A percentile compares a stretch with the other conserved stretches of the same genome.
These are phyloP conservation scores for Aphidius colemani DNA, from an alignment of 2,888 invertebrate genomes.

Conservation along the genomic window DNA sequence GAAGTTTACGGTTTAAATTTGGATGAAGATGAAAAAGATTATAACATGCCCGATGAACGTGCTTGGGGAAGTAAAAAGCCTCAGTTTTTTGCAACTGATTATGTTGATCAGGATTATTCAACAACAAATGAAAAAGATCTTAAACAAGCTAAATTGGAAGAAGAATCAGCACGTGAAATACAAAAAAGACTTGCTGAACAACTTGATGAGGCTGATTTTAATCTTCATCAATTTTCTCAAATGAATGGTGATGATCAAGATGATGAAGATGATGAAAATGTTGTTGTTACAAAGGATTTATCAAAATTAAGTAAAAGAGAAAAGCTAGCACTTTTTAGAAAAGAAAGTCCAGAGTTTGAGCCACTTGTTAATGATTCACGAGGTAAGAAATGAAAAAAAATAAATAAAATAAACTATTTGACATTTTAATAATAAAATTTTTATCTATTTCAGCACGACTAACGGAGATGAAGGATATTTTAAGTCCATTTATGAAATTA, in stretches of 20 bases:
- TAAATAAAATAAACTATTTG: background rate
- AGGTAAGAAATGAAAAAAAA: conserved; percentile 59
- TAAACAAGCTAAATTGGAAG: conserved; percentile 78
- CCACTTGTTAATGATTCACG: conserved; percentile 80
- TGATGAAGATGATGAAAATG: conserved; percentile 44
- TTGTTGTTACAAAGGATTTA: conserved; percentile 76
- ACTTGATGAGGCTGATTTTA: conserved; percentile 79
- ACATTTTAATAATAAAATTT: background rate
- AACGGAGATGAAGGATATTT: conserved; percentile 68
- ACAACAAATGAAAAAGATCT: conserved; percentile 67
- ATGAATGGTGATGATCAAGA: conserved; percentile 30
- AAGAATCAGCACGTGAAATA: conserved; percentile 80
- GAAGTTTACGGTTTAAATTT: conserved; percentile 68
- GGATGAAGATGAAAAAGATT: conserved; percentile 63
- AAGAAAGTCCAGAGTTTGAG: conserved; percentile 87
- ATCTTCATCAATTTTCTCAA: conserved; percentile 62
- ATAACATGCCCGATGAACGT: conserved; percentile 76
- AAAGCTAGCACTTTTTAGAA: conserved; percentile 75
- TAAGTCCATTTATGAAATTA: conserved; percentile 72
- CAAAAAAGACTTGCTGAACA: conserved; percentile 78
- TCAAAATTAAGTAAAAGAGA: conserved; percentile 76
- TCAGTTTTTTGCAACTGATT: conserved; percentile 82
- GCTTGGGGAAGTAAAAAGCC: conserved; percentile 90
- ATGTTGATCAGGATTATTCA: conserved; percentile 84
- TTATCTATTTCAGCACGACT: conserved; percentile 59